A percentile compares a stretch with the other conserved stretches of the same genome.
These are phyloP conservation scores for Mamestra configurata DNA, from an alignment of 1,140 invertebrate species.

Conservation along the genomic window DNA sequence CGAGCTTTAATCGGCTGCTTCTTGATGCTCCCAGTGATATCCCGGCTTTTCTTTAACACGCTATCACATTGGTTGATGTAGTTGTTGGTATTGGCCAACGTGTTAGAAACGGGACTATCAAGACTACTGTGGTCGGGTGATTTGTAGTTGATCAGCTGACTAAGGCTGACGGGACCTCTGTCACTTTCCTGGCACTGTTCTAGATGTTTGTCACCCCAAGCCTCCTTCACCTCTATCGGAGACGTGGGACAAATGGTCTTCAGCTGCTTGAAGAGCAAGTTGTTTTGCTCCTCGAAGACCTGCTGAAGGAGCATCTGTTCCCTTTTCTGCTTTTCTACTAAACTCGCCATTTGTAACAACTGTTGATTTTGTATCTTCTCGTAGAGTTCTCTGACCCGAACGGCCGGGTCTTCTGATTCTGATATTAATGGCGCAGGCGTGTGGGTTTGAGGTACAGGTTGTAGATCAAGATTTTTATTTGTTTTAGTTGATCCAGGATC, in stretches of 20 bases:
- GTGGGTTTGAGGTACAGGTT: neutral
- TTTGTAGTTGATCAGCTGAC: conserved; percentile 78
- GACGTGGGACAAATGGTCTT: conserved; percentile 86
- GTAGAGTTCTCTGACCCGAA: conserved; percentile 77
- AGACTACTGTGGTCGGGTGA: conserved; percentile 55
- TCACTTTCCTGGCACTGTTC: conserved; percentile 48
- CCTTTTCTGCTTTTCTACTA: conserved; percentile 89
- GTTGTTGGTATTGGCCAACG: conserved; percentile 77
- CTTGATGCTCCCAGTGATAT: conserved; percentile 75
- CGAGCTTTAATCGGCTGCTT: conserved; percentile 59
- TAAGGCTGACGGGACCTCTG: conserved; percentile 79
- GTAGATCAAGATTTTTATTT: neutral
- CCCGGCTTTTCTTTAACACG: conserved; percentile 77
- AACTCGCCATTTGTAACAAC: conserved; percentile 88
- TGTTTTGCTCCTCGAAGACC: conserved; percentile 89
- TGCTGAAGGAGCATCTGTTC: conserved; percentile 89
- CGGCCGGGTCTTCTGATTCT: conserved; percentile 76
- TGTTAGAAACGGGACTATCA: conserved; percentile 68
- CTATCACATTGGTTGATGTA: conserved; percentile 78
- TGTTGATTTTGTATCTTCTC: conserved; percentile 89
- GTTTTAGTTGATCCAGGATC: conserved; percentile 18
- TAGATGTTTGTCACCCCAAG: conserved; percentile 73
- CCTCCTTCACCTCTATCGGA: conserved; percentile 74
- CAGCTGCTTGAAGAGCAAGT: conserved; percentile 88
- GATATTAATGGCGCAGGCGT: conserved; percentile 48